Percentiles rank a stretch among this genome's conserved stretches.
phyloP scores from a whole-genome alignment of 2,888 invertebrate genomes.

The Patella caerulea region DNA sequence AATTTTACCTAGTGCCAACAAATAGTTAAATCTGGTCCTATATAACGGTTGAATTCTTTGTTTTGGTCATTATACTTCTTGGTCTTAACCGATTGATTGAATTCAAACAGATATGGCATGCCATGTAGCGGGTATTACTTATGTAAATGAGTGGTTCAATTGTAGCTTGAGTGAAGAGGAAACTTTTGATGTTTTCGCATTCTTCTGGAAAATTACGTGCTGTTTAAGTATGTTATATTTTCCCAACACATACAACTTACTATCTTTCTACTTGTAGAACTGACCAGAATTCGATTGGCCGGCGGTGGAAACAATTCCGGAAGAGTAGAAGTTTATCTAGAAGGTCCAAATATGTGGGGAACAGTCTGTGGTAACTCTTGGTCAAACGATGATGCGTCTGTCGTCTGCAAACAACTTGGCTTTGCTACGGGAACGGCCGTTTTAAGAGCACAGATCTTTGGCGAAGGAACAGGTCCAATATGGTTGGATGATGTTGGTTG shows the following conservation, averaged over 20 bases:
- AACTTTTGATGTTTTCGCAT: no score
- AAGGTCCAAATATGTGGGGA: slow-evolving; percentile 59
- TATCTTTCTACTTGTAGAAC: slow-evolving; percentile 33
- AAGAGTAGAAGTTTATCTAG: slow-evolving; percentile 77
- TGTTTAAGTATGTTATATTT: no score
- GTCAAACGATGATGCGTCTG: slow-evolving; percentile 57
- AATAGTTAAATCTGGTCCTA: no score
- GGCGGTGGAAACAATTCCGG: slow-evolving; percentile 76
- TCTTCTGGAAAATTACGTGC: no score
- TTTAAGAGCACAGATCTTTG: slow-evolving; percentile 28
- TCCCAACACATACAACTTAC: background rate
- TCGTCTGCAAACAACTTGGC: slow-evolving; percentile 57
- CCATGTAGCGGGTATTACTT: no score
- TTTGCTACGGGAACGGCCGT: slow-evolving; percentile 50
- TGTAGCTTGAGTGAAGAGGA: no score
- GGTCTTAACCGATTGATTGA: no score
- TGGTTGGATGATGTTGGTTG: slow-evolving; percentile 48
- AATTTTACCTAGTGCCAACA: no score
- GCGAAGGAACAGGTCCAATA: slow-evolving; percentile 41
- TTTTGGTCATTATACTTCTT: no score
- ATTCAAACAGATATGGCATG: no score
- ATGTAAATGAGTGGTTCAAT: no score
- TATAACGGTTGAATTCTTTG: no score
- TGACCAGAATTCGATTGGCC: slow-evolving; percentile 77
- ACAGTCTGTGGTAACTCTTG: slow-evolving; percentile 63